Percentiles rank a stretch among this genome's conserved stretches.
These are phyloP conservation scores for Lophochroa leadbeateri DNA, from an alignment of 2,113 vertebrate genomes.

Conservation along the genomic window DNA sequence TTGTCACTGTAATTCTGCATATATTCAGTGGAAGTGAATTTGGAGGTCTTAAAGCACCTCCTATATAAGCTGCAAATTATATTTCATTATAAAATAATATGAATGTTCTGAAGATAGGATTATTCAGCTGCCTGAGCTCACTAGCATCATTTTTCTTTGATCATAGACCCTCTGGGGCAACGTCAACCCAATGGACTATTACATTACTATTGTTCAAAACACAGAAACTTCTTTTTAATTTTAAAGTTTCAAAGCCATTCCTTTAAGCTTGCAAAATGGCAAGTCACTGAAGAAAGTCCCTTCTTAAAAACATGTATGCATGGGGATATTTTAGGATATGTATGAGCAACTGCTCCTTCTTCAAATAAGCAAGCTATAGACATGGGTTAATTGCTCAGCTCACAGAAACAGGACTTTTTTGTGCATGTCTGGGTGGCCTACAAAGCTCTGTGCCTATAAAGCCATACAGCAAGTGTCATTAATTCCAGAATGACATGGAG, in stretches of 20 bases:
- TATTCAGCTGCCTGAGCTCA: neutral
- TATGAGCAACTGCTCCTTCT: neutral
- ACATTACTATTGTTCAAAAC: neutral
- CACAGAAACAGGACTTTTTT: neutral
- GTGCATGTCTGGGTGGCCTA: neutral
- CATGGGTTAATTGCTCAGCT: neutral
- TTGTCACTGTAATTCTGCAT: slow-evolving; percentile 15
- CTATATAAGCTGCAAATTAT: neutral
- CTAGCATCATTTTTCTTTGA: neutral
- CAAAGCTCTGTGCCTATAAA: neutral
- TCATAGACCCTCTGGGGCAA: neutral
- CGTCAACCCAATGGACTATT: neutral
- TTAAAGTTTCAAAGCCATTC: neutral
- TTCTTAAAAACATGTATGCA: neutral
- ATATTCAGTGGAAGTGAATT: neutral
- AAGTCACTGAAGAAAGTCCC: neutral
- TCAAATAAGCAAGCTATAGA: neutral
- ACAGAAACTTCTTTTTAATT: neutral
- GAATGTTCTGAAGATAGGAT: neutral
- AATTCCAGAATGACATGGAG: neutral
- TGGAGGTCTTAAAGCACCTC: slow-evolving; percentile 9
- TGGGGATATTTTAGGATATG: neutral
- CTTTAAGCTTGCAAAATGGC: neutral
- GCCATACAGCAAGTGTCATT: neutral
- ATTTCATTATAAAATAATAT: slow-evolving; percentile 5